These are phyloP conservation scores for Callopanchax toddi DNA, from an alignment of 2,113 vertebrate species.

Conservation along the genomic window DNA sequence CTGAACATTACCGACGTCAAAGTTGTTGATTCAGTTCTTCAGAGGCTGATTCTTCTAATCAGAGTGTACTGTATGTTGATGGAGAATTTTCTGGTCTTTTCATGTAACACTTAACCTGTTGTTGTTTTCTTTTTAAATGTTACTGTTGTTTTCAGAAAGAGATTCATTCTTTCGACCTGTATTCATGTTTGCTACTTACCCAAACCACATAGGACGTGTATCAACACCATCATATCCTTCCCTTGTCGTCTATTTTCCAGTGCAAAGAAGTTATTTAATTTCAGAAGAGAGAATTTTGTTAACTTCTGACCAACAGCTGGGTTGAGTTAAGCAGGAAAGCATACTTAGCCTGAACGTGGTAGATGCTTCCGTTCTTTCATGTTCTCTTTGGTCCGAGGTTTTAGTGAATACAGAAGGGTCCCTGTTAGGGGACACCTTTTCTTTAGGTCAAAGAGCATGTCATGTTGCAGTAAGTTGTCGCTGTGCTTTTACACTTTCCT, in stretches of 20 bases:
- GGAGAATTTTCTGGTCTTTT: no score
- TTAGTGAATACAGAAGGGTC: slow-evolving; percentile 38
- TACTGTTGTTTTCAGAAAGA: no score
- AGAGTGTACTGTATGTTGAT: no score
- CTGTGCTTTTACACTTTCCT: neutral
- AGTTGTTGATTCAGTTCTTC: slow-evolving; percentile 40
- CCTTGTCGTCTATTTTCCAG: slow-evolving; percentile 47
- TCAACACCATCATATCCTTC: slow-evolving; percentile 60
- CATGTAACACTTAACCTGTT: no score
- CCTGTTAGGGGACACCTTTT: slow-evolving; percentile 22
- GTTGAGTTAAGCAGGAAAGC: slow-evolving; percentile 56
- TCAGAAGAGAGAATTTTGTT: slow-evolving; percentile 52
- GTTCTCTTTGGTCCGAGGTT: slow-evolving; percentile 49
- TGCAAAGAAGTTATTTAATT: slow-evolving; percentile 63
- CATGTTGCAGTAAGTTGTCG: neutral
- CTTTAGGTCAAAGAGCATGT: slow-evolving; percentile 24
- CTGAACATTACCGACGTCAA: neutral
- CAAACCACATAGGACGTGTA: slow-evolving; percentile 58
- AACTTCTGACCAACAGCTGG: slow-evolving; percentile 65
- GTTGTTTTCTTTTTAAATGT: no score
- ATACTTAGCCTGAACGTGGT: slow-evolving; percentile 37
- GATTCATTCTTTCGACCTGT: no score
- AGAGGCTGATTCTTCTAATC: neutral
- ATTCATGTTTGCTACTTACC: slow-evolving; percentile 57
- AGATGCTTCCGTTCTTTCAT: slow-evolving; percentile 54